A percentile compares a stretch with the other conserved stretches of the same genome.
phyloP scores from a whole-genome alignment of 2,888 invertebrate species.

The Aspidiotus rigidus region DNA sequence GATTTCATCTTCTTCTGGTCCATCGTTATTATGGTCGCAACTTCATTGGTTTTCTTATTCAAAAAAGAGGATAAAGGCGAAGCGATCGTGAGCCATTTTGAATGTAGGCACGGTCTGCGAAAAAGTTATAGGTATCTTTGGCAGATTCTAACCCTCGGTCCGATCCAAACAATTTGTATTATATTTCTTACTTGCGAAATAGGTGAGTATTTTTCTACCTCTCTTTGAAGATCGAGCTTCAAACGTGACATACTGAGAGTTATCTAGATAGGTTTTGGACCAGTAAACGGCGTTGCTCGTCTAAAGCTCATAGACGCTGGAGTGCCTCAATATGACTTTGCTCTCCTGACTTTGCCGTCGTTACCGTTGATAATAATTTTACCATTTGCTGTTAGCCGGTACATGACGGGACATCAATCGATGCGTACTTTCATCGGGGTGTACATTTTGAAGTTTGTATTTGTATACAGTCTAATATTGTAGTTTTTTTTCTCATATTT shows the following conservation, averaged over 20 bases:
- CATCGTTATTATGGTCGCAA: neutral
- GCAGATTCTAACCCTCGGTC: neutral
- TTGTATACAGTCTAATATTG: too few species aligned
- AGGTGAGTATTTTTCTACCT: neutral
- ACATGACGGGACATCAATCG: neutral
- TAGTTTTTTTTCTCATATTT: too few species aligned
- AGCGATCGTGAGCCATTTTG: neutral
- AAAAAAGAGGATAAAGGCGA: neutral
- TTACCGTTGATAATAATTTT: neutral
- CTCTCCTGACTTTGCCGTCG: neutral
- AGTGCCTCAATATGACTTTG: neutral
- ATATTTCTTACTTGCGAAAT: neutral
- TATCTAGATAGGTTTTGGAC: neutral
- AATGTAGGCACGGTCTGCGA: neutral
- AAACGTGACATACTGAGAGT: neutral
- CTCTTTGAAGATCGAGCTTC: too few species aligned
- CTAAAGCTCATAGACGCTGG: neutral
- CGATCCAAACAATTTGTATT: neutral
- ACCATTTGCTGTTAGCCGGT: neutral
- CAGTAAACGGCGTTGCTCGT: neutral
- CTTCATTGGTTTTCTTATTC: neutral
- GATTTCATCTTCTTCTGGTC: neutral
- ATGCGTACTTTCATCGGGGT: neutral
- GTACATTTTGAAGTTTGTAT: too few species aligned
- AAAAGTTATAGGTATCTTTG: neutral